phyloP scores from a whole-genome alignment of 2,113 vertebrate genomes.

The Canis aureus region DNA sequence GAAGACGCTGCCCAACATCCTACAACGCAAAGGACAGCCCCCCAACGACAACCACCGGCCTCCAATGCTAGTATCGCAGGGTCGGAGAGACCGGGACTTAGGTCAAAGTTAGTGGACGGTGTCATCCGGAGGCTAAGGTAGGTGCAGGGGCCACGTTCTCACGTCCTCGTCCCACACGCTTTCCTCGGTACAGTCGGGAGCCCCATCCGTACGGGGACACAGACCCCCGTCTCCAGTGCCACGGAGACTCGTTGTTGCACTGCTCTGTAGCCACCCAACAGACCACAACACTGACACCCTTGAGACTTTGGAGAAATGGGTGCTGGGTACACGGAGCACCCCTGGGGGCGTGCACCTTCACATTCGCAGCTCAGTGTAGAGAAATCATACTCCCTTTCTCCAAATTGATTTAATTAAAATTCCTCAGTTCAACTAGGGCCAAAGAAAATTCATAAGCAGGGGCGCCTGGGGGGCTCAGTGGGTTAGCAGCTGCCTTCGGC shows the following conservation, averaged over 20 bases:
- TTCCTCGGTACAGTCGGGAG: neutral
- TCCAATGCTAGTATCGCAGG: neutral
- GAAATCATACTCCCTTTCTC: neutral
- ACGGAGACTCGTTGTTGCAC: too few relatives aligned
- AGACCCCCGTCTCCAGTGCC: neutral
- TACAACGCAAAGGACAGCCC: neutral
- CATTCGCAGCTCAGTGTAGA: slow-evolving; percentile 21
- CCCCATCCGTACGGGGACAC: neutral
- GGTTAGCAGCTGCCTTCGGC: too few relatives aligned
- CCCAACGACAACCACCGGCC: neutral
- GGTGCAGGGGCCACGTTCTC: neutral
- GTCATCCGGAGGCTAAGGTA: neutral
- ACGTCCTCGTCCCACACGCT: neutral
- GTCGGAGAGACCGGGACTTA: neutral
- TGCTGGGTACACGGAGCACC: neutral
- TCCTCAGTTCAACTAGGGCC: neutral
- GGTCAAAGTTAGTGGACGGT: neutral
- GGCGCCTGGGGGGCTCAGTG: too few relatives aligned
- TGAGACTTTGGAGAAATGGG: neutral
- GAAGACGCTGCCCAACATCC: neutral
- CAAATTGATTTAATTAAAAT: slow-evolving; percentile 22
- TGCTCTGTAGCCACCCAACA: too few relatives aligned
- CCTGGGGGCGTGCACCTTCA: neutral
- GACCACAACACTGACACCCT: neutral
- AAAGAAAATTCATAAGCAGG: too few relatives aligned